Base-by-base conservation (phyloP, 2,113 vertebrate species). In the Leiothrix lutea region DNA sequence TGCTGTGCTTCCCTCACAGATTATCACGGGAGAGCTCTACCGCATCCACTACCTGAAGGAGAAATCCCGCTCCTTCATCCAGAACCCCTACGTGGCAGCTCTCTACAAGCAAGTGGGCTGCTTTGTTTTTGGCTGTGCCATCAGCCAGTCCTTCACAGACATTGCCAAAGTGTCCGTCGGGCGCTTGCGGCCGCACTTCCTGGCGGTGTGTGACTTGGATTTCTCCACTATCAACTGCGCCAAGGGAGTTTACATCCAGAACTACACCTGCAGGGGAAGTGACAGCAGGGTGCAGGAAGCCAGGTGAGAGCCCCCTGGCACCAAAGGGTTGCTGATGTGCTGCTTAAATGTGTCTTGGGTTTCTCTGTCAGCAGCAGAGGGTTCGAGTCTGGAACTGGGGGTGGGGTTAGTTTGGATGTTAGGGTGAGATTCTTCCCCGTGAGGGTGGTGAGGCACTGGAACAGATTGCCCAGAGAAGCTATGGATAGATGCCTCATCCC, bases 151-250 rank as follows among this genome's bases (percentile, higher is more conserved):
- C 31, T 99, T 99, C 97, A 99, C 99, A 36, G 99, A 99, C 98
- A 99, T 99, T 50, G 99, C 99, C 91, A 99, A 99, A 97, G 99
- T 99, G 96, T 99, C 99, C 6, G 99, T 99, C n/a, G 99, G 99
- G 35, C 99, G 99, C 47, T 98, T 99, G 98, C 98, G 99, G 88
- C 99, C 99, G 2, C 99, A 99, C 96, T 99, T 99, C 97, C 74
- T 99, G 80, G 98, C 97, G 0, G 98, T 99, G 69, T 99, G 99
- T 26, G 74, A 96, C n/a, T 98, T 98, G 10, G 98, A 99, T 96
- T 98, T 98, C 96, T 97, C 98, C 86, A 96, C 95, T 80, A 98
- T 99, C 97, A 97, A 99, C 98, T 99, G 99, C 51, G 98, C 98
- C 0, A 90, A 97, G 78, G 99, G 99, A 51, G 94, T 95, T 91